A percentile compares a stretch with the other conserved stretches of the same genome.
Conservation (phyloP, 2,797 vertebrate genomes). For the Peromyscus attwateri region DNA sequence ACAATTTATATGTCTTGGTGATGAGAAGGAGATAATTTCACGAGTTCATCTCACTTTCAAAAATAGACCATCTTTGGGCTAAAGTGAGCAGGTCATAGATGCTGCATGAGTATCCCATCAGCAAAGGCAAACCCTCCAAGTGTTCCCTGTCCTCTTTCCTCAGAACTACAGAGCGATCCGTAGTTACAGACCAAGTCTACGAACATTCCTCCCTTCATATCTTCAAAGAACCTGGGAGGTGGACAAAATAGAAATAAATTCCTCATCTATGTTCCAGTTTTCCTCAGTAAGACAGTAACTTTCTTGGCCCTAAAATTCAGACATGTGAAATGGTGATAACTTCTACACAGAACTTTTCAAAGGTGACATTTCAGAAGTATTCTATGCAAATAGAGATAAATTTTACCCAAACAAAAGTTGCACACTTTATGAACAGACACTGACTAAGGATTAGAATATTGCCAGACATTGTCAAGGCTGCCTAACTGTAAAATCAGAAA, state of each 20-base stretch:
- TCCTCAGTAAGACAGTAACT: background rate
- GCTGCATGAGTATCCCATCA: background rate
- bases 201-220: background rate
- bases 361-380: background rate
- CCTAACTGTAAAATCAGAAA: background rate
- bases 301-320: conserved; percentile 20
- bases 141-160: background rate
- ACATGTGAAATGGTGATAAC: background rate
- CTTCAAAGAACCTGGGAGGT: background rate
- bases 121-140: background rate
- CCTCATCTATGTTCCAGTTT: background rate
- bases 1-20: background rate
- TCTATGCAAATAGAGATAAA: background rate
- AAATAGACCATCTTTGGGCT: background rate
- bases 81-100: background rate
- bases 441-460: background rate
- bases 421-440: background rate
- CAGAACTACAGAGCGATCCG: background rate
- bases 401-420: background rate
- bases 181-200: background rate
- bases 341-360: background rate
- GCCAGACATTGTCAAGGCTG: background rate
- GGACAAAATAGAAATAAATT: background rate
- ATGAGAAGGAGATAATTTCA: background rate
- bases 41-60: background rate